Conservation (phyloP, 2,888 invertebrate genomes). For the Eupithecia insigniata region DNA sequence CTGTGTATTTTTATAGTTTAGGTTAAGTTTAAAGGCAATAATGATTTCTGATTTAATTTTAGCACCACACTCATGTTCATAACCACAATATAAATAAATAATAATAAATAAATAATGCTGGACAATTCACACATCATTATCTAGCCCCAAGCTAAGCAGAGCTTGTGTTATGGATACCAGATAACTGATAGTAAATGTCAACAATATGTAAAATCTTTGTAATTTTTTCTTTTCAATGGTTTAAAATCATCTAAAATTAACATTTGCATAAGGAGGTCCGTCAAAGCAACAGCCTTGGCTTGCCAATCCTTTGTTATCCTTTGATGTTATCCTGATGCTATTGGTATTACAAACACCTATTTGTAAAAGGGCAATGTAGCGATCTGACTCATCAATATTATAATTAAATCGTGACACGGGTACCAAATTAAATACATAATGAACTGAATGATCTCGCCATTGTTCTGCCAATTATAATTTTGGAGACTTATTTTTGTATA, state of each 20-base stretch:
- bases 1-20: too few species aligned
- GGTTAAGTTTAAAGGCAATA: too few species aligned
- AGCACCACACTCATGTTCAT: too few species aligned
- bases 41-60: too few species aligned
- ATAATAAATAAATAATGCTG: too few species aligned
- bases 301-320: slow-evolving; percentile 8
- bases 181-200: too few species aligned
- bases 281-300: not conserved
- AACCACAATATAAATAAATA: too few species aligned
- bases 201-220: not conserved
- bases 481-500: slow-evolving; percentile 4
- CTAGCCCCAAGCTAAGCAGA: too few species aligned
- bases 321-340: slow-evolving; percentile 11
- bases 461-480: slow-evolving; percentile 22
- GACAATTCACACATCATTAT: too few species aligned
- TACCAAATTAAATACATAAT: slow-evolving; percentile 24
- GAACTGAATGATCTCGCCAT: slow-evolving; percentile 15
- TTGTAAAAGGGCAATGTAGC: slow-evolving; percentile 25
- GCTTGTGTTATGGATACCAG: too few species aligned
- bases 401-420: slow-evolving; percentile 34
- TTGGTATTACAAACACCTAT: slow-evolving; percentile 21
- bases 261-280: not conserved
- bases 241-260: not conserved
- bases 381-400: slow-evolving; percentile 33
- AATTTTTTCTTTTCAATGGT: not conserved